Percentiles rank a stretch among this genome's conserved stretches.
These are phyloP conservation scores for Poecilia wingei DNA, from an alignment of 2,797 vertebrate genomes.

Conservation along the genomic window DNA sequence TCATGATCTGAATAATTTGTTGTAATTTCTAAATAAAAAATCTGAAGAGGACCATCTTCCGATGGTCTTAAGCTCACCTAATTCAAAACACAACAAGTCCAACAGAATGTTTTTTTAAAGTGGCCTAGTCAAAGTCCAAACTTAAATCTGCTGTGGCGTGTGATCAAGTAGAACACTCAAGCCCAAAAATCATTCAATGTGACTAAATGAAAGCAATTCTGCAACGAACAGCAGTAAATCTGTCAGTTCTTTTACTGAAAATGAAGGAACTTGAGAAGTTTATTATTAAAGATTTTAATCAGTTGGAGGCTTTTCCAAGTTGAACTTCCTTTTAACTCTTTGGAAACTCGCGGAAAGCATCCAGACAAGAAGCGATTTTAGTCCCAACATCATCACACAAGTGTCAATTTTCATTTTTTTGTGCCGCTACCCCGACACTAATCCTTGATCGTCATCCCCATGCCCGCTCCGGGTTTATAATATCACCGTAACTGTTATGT, in stretches of 20 bases:
- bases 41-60: neutral
- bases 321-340: neutral
- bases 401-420: neutral
- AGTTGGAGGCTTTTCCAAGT: neutral
- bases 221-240: neutral
- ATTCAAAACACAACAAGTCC: neutral
- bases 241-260: neutral
- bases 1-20: neutral
- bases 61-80: neutral
- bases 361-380: neutral
- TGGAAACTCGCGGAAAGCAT: neutral
- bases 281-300: neutral
- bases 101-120: neutral
- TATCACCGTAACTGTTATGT: constrained; percentile 31
- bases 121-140: neutral
- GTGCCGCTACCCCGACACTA: neutral
- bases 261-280: neutral
- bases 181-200: neutral
- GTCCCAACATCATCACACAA: neutral
- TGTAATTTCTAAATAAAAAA: neutral
- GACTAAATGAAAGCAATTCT: neutral
- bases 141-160: neutral
- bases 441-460: neutral
- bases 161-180: neutral
- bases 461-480: neutral